A percentile compares a stretch with the other conserved stretches of the same genome.
phyloP scores from a whole-genome alignment of 2,113 vertebrate species.

The Gymnobelideus leadbeateri region DNA sequence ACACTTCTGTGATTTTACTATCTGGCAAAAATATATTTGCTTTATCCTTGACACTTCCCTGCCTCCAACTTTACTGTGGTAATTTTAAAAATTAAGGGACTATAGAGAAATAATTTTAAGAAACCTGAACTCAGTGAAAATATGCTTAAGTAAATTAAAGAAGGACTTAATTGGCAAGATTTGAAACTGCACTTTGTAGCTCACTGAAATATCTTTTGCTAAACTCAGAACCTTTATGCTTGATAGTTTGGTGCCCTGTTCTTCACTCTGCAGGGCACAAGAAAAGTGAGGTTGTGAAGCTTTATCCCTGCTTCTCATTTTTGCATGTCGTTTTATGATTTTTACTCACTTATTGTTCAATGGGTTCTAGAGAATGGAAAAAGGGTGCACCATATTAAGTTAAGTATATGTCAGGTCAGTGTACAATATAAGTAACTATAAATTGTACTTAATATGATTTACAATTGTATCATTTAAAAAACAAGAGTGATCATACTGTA shows the following conservation, averaged over 20 bases:
- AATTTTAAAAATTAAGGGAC: constrained; percentile 45
- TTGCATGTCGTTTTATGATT: background rate
- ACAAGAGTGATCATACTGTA: constrained; percentile 17
- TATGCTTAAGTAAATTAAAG: constrained; percentile 2
- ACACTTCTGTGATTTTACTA: background rate
- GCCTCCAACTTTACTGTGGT: constrained; percentile 24
- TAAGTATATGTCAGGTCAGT: background rate
- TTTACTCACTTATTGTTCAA: background rate
- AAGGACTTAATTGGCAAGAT: background rate
- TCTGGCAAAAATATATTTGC: constrained; percentile 7
- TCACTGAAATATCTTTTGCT: constrained; percentile 14
- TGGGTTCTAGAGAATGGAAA: background rate
- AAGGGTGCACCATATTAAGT: background rate
- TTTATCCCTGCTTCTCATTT: constrained; percentile 18
- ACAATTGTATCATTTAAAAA: constrained; percentile 15
- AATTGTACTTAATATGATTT: constrained; percentile 33
- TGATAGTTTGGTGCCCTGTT: background rate
- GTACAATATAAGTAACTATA: background rate
- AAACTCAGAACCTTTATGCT: background rate
- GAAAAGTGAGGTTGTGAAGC: background rate
- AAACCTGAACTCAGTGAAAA: background rate
- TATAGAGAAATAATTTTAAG: constrained; percentile 4
- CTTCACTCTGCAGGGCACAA: background rate
- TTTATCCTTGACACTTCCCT: constrained; percentile 23
- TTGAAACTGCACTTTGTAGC: background rate